These are phyloP conservation scores for Mycetomoellerius zeteki DNA, from an alignment of 1,140 invertebrate species.

Conservation along the genomic window DNA sequence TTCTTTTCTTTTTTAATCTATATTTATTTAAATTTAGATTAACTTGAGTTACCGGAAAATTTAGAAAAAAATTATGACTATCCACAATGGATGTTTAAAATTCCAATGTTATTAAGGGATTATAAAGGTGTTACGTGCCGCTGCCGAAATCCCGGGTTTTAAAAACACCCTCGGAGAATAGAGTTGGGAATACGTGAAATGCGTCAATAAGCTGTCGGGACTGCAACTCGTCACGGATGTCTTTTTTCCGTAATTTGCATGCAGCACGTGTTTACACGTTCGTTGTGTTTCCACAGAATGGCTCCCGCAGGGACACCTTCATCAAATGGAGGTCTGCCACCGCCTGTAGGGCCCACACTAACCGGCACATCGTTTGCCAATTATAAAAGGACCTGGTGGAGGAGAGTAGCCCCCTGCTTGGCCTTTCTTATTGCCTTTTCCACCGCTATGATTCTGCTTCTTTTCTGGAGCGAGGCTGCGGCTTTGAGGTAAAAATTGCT, in stretches of 20 bases:
- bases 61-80: background rate
- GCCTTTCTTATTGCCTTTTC: conserved; percentile 85
- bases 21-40: background rate
- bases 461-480: conserved; percentile 84
- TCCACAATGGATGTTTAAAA: background rate
- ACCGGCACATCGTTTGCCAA: conserved; percentile 49
- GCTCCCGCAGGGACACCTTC: conserved; percentile 71
- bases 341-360: conserved; percentile 46
- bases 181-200: background rate
- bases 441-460: conserved; percentile 84
- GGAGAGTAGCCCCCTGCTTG: conserved; percentile 81
- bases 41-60: background rate
- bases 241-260: conserved; percentile 17
- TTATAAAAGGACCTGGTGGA: conserved; percentile 81
- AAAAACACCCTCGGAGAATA: background rate
- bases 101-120: background rate
- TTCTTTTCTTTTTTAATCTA: background rate
- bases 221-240: background rate
- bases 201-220: background rate
- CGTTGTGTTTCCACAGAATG: conserved; percentile 77
- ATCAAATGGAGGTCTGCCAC: conserved; percentile 53
- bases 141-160: background rate
- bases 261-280: conserved; percentile 41
- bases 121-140: background rate
- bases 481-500: conserved; percentile 78